phyloP scores from a whole-genome alignment of 2,888 invertebrate species.

The Agrypnus murinus region DNA sequence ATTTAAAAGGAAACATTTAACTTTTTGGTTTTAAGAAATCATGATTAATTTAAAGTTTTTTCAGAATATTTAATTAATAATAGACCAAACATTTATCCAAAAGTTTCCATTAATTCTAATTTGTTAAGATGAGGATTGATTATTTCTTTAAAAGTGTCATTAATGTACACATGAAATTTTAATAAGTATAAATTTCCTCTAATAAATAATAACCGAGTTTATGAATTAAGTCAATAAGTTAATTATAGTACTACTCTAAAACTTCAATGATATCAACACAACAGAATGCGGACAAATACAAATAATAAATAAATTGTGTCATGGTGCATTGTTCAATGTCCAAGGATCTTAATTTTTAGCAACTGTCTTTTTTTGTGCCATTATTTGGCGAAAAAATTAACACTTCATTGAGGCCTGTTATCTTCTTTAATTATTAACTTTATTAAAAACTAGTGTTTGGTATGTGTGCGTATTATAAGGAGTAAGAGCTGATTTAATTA shows the following conservation, averaged over 20 bases:
- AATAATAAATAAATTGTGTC: slow-evolving; percentile 27
- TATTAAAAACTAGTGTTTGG: too few relatives aligned
- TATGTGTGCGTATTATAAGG: too few relatives aligned
- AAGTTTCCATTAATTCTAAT: background rate
- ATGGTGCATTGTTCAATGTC: slow-evolving; percentile 22
- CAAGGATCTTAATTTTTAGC: slow-evolving; percentile 22
- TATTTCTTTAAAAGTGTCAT: background rate
- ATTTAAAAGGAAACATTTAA: too few relatives aligned
- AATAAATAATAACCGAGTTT: slow-evolving; percentile 44
- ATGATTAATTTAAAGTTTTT: too few relatives aligned
- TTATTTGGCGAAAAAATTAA: background rate
- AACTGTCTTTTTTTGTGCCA: slow-evolving; percentile 27
- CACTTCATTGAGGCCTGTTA: background rate
- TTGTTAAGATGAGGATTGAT: slow-evolving; percentile 11
- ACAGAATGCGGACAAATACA: slow-evolving; percentile 41
- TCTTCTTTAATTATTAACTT: slow-evolving; percentile 19
- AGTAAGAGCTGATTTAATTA: too few relatives aligned
- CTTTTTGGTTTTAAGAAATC: too few relatives aligned
- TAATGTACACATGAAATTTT: slow-evolving; percentile 34
- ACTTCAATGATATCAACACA: slow-evolving; percentile 40
- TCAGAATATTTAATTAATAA: too few relatives aligned
- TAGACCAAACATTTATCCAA: too few relatives aligned
- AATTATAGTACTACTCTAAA: slow-evolving; percentile 43
- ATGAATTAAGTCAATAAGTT: slow-evolving; percentile 52
- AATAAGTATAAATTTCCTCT: slow-evolving; percentile 43